A percentile compares a stretch with the other conserved stretches of the same genome.
Evolutionary conservation across 2,797 vertebrate species (phyloP).

Genomic region (Nasua narica): DNA sequence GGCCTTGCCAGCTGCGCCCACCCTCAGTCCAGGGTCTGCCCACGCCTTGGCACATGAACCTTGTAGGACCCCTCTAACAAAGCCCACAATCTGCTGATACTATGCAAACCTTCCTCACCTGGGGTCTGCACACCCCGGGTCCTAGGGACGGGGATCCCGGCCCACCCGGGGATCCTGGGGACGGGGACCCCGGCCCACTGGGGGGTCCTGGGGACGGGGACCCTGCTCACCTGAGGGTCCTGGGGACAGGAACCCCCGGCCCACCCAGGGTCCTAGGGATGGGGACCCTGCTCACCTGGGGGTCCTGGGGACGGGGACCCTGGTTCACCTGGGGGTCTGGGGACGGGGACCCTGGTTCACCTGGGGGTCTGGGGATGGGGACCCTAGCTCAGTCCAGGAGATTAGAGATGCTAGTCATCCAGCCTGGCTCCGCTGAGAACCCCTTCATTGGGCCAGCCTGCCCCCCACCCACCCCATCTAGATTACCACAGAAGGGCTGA

Average conservation of each 20-base stretch:
- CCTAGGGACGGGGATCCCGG: background rate
- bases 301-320: no score
- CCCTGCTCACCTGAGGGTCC: no score
- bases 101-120: background rate
- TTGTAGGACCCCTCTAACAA: fast-evolving
- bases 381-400: background rate
- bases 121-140: background rate
- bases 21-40: background rate
- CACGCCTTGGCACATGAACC: fast-evolving
- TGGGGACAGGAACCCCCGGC: no score
- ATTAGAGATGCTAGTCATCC: no score
- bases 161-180: no score
- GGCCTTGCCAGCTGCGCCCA: fast-evolving
- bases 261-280: no score
- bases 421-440: background rate
- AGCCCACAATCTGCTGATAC: fast-evolving
- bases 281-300: no score
- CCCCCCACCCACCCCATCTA: background rate
- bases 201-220: no score
- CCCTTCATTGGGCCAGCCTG: background rate
- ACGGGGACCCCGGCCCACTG: no score
- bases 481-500: background rate
- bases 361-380: no score
- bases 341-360: no score
- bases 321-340: no score